Conservation (phyloP, 2,797 vertebrate genomes). For the Chiloscyllium punctatum region DNA sequence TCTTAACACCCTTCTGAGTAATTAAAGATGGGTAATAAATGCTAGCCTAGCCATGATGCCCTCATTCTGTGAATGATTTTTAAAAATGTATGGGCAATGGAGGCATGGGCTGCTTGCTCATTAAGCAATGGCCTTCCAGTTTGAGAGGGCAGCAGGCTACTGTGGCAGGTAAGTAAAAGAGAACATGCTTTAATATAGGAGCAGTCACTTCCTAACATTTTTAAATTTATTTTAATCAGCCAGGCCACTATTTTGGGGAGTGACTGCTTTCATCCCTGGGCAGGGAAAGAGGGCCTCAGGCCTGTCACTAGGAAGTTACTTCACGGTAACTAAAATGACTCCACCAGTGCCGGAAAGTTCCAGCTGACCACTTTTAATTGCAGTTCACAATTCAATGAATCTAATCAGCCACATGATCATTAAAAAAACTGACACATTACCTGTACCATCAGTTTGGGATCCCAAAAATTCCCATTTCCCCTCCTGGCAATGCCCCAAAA, state of each 20-base stretch:
- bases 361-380: neutral
- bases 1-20: too few relatives aligned
- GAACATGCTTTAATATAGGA: neutral
- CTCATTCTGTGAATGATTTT: too few relatives aligned
- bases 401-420: neutral
- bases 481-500: too few relatives aligned
- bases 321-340: neutral
- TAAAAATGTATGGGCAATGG: too few relatives aligned
- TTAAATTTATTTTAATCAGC: neutral
- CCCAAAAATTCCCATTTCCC: too few relatives aligned
- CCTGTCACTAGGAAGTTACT: neutral
- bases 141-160: neutral
- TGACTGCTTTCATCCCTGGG: neutral
- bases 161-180: neutral
- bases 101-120: too few relatives aligned
- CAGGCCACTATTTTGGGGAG: neutral
- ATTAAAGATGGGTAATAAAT: too few relatives aligned
- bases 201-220: neutral
- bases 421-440: neutral
- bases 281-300: neutral
- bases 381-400: neutral
- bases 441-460: neutral
- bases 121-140: neutral
- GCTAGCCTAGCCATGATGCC: too few relatives aligned
- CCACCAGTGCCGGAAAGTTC: neutral